These are phyloP conservation scores for Drosophila leonis DNA, from an alignment of 2,888 invertebrate genomes.

Conservation along the genomic window DNA sequence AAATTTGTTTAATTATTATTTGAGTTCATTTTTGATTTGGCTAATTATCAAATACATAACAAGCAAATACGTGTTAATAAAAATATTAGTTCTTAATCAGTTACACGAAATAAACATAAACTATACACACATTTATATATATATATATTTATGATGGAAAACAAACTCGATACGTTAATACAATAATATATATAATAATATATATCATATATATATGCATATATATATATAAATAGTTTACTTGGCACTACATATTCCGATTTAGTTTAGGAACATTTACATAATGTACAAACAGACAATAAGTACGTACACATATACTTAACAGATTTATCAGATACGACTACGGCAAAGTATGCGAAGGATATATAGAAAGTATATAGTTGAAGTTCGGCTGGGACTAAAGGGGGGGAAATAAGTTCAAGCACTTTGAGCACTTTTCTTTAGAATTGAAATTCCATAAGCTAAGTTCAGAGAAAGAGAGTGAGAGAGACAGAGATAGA, in stretches of 20 bases:
- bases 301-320: constrained; percentile 49
- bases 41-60: constrained; percentile 71
- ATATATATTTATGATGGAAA: constrained; percentile 47
- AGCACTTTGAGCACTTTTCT: constrained; percentile 38
- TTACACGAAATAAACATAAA: constrained; percentile 61
- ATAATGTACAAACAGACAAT: constrained; percentile 78
- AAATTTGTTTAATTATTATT: constrained; percentile 11
- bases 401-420: constrained; percentile 1
- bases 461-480: constrained; percentile 13
- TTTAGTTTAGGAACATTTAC: constrained; percentile 79
- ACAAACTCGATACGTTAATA: constrained; percentile 33
- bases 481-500: background rate
- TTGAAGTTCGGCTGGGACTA: constrained; percentile 24
- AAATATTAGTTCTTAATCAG: constrained; percentile 58
- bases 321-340: constrained; percentile 31
- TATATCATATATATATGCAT: constrained; percentile 22
- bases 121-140: constrained; percentile 71
- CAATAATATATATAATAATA: constrained; percentile 22
- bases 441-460: constrained; percentile 25
- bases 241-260: constrained; percentile 59
- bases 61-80: constrained; percentile 68
- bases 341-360: constrained; percentile 30
- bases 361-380: constrained; percentile 45
- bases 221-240: constrained; percentile 35
- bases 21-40: constrained; percentile 51